Percentiles rank a stretch among this genome's conserved stretches.
phyloP scores from a whole-genome alignment of 1,140 invertebrate genomes.

The Spodoptera frugiperda region DNA sequence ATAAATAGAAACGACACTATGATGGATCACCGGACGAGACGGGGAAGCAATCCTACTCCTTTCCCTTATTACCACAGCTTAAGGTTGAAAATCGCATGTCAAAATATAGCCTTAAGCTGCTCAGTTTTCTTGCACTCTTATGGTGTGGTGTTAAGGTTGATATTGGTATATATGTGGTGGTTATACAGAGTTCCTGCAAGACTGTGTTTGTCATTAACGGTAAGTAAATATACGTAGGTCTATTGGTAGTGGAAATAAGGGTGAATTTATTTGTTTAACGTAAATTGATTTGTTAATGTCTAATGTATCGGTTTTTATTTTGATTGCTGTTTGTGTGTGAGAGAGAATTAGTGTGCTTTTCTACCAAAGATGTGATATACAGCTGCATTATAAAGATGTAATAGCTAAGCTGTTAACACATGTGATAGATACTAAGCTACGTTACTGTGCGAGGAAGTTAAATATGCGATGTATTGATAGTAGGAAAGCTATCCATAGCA shows the following conservation, averaged over 20 bases:
- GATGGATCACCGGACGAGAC: constrained; percentile 79
- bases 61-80: constrained; percentile 62
- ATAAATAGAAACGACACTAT: constrained; percentile 85
- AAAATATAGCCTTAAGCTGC: background rate
- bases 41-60: constrained; percentile 58
- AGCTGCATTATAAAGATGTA: too few species aligned
- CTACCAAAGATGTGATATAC: too few species aligned
- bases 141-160: constrained; percentile 53
- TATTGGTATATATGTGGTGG: constrained; percentile 29
- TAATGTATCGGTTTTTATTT: constrained; percentile 54
- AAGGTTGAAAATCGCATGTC: constrained; percentile 56
- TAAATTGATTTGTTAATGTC: constrained; percentile 37
- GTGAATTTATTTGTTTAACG: constrained; percentile 18
- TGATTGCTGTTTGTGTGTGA: background rate
- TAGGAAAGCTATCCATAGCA: too few species aligned
- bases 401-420: too few species aligned
- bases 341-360: background rate
- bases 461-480: too few species aligned
- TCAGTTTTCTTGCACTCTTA: constrained; percentile 40
- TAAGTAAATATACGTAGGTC: constrained; percentile 67
- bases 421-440: too few species aligned
- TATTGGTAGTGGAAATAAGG: constrained; percentile 51
- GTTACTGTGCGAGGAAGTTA: too few species aligned
- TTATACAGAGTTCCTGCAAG: constrained; percentile 61
- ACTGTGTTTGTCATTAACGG: constrained; percentile 68